Evolutionary conservation across 2,113 vertebrate genomes (phyloP), one percentile per base, ranked within the genome.

Genomic region (Mystacornis crossleyi): DNA sequence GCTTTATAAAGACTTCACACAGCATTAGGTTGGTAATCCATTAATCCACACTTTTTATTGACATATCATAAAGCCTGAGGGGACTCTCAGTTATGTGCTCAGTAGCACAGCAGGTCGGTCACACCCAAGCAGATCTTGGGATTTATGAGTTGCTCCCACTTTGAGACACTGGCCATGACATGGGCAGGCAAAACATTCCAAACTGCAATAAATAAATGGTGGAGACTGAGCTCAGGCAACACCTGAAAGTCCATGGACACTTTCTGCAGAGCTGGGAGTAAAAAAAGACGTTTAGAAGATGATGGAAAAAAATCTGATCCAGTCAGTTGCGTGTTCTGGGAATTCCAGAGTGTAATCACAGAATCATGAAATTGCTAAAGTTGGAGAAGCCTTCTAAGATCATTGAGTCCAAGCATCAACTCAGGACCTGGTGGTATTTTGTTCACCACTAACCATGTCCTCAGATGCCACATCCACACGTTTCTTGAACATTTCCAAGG

Each of bases 21-120:
- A 55, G 21, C 18, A 13, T 25, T 40, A 29, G 2, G 15, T 70
- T 82, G 57, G 95, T 97, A 90, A 97, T 79, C 66, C 87, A 97
- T 97, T 97, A 97, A 97, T 29, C 87, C 34, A 64, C 79, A 25
- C 12, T 43, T 86, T 62, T 90, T 79, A 95, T 72, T 89, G 96
- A 10, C 84, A 5, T 36, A 36, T 28, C 51, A 75, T 97, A 97
- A 97, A 94, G 9, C 24, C 48, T 18, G 34, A 43, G 29, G 4
- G 26, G 33, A 23, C 16, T 45, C 20, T 43, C 60, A 38, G 33
- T 71, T 79, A 67, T n/a, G 47, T 83, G 26, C 64, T 57, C 47
- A 12, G 66, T 25, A 54, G 51, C 81, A 70, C 58, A 75, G 45
- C 5, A 57, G 38, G 25, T 8, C 51, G 36, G 87, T 9, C 85